phyloP scores from a whole-genome alignment of 2,113 vertebrate genomes.

The Numida meleagris region DNA sequence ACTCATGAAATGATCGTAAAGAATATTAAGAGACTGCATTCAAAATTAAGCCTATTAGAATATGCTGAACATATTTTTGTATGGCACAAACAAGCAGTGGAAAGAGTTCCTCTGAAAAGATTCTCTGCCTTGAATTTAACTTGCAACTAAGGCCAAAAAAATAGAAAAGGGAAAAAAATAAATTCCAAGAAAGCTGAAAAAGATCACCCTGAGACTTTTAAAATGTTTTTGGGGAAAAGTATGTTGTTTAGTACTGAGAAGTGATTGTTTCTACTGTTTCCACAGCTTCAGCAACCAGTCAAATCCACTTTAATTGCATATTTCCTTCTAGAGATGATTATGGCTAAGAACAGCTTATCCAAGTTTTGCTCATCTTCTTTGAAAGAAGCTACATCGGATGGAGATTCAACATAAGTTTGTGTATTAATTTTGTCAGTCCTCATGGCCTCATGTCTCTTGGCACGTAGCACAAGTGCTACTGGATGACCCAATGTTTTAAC shows the following conservation, averaged over 20 bases:
- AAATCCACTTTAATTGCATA: neutral
- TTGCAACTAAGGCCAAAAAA: neutral
- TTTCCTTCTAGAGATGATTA: neutral
- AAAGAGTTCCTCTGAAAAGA: neutral
- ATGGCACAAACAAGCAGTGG: neutral
- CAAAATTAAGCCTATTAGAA: neutral
- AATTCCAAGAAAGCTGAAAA: neutral
- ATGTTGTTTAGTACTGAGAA: neutral
- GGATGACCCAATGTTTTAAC: slow-evolving; percentile 60
- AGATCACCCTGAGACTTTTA: neutral
- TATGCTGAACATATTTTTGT: neutral
- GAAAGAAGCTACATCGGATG: neutral
- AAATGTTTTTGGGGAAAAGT: neutral
- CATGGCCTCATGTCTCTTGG: slow-evolving; percentile 41
- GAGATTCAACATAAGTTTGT: neutral
- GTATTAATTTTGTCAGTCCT: slow-evolving; percentile 17
- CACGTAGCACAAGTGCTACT: slow-evolving; percentile 41
- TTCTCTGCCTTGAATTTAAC: neutral
- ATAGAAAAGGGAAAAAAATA: neutral
- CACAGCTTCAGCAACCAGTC: neutral
- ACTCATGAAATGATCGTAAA: neutral
- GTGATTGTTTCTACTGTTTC: neutral
- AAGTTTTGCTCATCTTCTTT: neutral
- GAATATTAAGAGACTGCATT: neutral
- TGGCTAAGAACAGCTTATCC: slow-evolving; percentile 35